Percentiles rank a stretch among this genome's conserved stretches.
Conservation (phyloP, 37 sponge, comb jelly and placozoan species). For the Cliona cf. orientalis region DNA sequence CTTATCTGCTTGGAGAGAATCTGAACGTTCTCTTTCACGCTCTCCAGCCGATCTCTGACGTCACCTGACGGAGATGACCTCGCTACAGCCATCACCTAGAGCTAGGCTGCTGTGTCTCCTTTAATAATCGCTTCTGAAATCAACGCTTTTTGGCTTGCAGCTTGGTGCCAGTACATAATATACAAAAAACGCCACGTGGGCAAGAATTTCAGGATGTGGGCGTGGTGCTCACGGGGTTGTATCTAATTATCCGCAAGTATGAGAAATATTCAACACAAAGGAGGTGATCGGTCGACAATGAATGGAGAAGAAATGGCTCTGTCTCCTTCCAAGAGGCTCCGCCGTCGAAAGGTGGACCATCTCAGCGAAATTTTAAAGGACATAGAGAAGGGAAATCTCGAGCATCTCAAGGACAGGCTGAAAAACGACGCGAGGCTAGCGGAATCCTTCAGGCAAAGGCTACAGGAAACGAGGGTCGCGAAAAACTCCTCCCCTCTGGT, state of each 20-base stretch:
- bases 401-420: slow-evolving; percentile 8
- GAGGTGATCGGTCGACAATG: too few species aligned
- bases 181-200: too few species aligned
- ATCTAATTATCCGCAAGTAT: too few species aligned
- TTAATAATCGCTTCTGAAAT: too few species aligned
- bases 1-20: slow-evolving; percentile 34
- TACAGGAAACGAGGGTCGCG: slow-evolving; percentile 18
- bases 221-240: too few species aligned
- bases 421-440: background rate
- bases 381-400: slow-evolving; percentile 40
- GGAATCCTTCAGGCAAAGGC: slow-evolving; percentile 13
- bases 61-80: slow-evolving; percentile 17
- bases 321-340: slow-evolving; percentile 30
- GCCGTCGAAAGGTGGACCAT: slow-evolving; percentile 49
- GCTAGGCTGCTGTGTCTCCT: too few species aligned
- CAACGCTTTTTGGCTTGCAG: too few species aligned
- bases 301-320: too few species aligned
- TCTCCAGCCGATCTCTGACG: slow-evolving; percentile 36
- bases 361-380: slow-evolving; percentile 14
- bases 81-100: background rate
- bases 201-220: too few species aligned
- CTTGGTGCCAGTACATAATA: too few species aligned
- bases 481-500: slow-evolving; percentile 70
- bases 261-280: too few species aligned
- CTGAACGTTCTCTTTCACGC: slow-evolving; percentile 26